Conservation (phyloP, 2,113 vertebrate species). For the Halcyon malimbica region DNA sequence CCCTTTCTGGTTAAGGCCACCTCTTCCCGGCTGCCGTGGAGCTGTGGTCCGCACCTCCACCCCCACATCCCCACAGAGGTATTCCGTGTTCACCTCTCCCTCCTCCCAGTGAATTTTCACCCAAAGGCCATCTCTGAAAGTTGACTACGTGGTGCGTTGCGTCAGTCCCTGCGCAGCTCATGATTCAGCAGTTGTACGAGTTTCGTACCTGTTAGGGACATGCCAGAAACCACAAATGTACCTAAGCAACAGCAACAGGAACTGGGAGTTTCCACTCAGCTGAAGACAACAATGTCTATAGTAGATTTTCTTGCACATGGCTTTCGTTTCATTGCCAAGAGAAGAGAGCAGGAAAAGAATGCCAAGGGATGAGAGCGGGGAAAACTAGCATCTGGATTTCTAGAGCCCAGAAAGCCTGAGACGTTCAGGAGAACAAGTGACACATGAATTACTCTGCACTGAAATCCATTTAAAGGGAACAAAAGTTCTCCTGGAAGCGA, state of each 20-base stretch:
- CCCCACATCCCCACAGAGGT: not conserved
- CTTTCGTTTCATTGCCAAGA: not conserved
- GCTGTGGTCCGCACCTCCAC: not conserved
- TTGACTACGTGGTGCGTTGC: not conserved
- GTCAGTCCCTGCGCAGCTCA: not conserved
- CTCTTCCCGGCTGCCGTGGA: not conserved
- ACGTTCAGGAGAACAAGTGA: not conserved
- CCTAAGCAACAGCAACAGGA: conserved; percentile 26
- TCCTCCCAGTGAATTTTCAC: not conserved
- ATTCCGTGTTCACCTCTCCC: not conserved
- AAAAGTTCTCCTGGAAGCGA: not conserved
- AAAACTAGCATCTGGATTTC: not conserved
- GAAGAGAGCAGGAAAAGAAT: not conserved
- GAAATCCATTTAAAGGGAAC: not conserved
- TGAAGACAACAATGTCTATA: not conserved
- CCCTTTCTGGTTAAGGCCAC: not conserved
- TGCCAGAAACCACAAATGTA: conserved; percentile 51
- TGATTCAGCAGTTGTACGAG: conserved; percentile 38
- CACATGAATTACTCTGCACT: not conserved
- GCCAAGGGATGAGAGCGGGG: not conserved
- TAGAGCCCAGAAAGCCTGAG: not conserved
- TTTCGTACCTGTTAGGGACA: conserved; percentile 18
- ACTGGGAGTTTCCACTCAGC: not conserved
- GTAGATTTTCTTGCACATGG: not conserved
- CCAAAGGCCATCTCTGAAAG: conserved; percentile 26